Evolutionary conservation across 2,113 vertebrate species (phyloP).

Genomic region (Leptobrachium ailaonicum): DNA sequence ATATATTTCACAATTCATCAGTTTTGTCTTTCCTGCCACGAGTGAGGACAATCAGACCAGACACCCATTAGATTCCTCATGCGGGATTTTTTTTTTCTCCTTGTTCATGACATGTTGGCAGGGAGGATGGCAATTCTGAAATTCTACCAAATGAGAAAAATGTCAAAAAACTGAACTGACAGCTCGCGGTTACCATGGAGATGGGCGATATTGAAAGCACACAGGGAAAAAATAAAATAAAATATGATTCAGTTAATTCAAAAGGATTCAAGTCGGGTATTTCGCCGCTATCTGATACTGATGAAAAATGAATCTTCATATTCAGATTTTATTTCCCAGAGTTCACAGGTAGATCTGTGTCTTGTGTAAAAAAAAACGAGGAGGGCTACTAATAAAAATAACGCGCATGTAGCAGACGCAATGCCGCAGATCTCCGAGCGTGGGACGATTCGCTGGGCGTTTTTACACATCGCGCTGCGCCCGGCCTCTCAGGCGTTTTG

Average conservation of each 20-base stretch:
- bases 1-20: conserved; percentile 99
- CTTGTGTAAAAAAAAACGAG: conserved; percentile 13
- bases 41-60: conserved; percentile 99
- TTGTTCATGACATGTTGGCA: conserved; percentile 97
- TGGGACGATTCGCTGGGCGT: no score
- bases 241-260: conserved; percentile 81
- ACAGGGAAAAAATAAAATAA: conserved; percentile 60
- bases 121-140: conserved; percentile 97
- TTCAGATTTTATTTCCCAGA: conserved; percentile 37
- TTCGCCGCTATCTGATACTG: conserved; percentile 75
- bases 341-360: conserved; percentile 22
- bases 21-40: conserved; percentile 98
- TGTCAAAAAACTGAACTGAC: conserved; percentile 95
- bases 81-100: conserved; percentile 80
- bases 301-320: conserved; percentile 76
- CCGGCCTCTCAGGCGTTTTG: not conserved
- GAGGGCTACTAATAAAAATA: conserved; percentile 31
- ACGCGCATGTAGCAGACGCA: not conserved
- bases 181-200: conserved; percentile 89
- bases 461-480: no score
- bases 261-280: conserved; percentile 80
- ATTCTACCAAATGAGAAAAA: conserved; percentile 98
- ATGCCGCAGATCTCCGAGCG: no score
- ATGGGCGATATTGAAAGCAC: conserved; percentile 76
- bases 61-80: conserved; percentile 99